phyloP scores from a whole-genome alignment of 23 tunicate genomes.

The Ascidia mentula region DNA sequence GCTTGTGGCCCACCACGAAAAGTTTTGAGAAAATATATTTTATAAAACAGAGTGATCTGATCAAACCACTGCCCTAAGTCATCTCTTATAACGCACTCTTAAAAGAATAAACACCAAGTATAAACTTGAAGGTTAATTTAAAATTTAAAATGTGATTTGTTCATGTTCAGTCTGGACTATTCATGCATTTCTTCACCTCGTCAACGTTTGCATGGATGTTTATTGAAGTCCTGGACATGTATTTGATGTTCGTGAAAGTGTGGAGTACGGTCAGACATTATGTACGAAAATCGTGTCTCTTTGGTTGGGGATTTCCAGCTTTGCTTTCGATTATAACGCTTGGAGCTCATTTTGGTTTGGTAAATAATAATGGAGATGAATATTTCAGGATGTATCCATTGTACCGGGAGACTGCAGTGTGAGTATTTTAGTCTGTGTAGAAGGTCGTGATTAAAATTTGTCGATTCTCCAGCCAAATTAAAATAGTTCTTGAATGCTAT shows the following conservation, averaged over 20 bases:
- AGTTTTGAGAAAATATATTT: too few relatives aligned
- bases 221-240: conserved; percentile 86
- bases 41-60: too few relatives aligned
- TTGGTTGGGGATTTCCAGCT: conserved; percentile 80
- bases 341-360: conserved; percentile 48
- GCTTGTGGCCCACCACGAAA: too few relatives aligned
- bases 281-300: conserved; percentile 38
- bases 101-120: too few relatives aligned
- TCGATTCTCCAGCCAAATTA: too few relatives aligned
- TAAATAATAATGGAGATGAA: conserved; percentile 12
- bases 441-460: too few relatives aligned
- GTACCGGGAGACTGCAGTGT: conserved; percentile 58
- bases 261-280: conserved; percentile 40
- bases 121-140: too few relatives aligned
- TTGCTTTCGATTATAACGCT: conserved; percentile 50
- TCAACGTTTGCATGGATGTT: conserved; percentile 87
- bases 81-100: too few relatives aligned
- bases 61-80: too few relatives aligned
- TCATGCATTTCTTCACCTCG: conserved; percentile 65
- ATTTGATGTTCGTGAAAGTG: conserved; percentile 78
- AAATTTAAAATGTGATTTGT: too few relatives aligned
- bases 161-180: conserved; percentile 78
- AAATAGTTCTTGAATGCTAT: background rate
- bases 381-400: conserved; percentile 48
- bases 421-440: conserved; percentile 40